phyloP scores from a whole-genome alignment of 1,140 invertebrate species.

The Gerris buenoi region DNA sequence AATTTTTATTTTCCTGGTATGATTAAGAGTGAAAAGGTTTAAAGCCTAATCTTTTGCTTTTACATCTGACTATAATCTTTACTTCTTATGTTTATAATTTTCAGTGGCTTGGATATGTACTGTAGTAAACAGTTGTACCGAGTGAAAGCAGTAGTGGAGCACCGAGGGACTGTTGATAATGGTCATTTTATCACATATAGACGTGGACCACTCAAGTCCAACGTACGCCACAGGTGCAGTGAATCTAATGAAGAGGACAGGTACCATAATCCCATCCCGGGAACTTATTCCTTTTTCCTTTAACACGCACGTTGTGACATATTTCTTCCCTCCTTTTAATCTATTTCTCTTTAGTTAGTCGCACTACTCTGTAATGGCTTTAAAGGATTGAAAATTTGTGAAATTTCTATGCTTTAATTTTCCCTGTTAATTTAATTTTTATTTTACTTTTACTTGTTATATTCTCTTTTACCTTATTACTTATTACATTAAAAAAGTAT shows the following conservation, averaged over 20 bases:
- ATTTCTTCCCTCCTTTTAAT: neutral
- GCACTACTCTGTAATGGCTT: neutral
- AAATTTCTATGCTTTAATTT: no score
- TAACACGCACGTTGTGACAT: no score
- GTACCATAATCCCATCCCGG: neutral
- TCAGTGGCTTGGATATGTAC: conserved; percentile 18
- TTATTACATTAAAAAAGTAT: no score
- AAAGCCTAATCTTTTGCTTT: conserved; percentile 6
- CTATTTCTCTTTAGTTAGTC: neutral
- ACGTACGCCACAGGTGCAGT: conserved; percentile 23
- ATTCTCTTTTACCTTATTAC: no score
- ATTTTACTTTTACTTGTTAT: no score
- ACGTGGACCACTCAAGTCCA: conserved; percentile 35
- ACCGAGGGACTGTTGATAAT: conserved; percentile 65
- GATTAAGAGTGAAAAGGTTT: no score
- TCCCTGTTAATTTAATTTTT: no score
- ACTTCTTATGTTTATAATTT: conserved; percentile 5
- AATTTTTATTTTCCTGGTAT: no score
- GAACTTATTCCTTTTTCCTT: no score
- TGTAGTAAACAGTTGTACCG: conserved; percentile 48
- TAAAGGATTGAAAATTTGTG: neutral
- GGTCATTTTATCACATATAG: conserved; percentile 89
- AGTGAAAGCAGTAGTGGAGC: conserved; percentile 72
- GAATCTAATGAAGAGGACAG: conserved; percentile 13
- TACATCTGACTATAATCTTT: neutral